Evolutionary conservation across 2,113 vertebrate species (phyloP).

Genomic region (Apodemus sylvaticus): DNA sequence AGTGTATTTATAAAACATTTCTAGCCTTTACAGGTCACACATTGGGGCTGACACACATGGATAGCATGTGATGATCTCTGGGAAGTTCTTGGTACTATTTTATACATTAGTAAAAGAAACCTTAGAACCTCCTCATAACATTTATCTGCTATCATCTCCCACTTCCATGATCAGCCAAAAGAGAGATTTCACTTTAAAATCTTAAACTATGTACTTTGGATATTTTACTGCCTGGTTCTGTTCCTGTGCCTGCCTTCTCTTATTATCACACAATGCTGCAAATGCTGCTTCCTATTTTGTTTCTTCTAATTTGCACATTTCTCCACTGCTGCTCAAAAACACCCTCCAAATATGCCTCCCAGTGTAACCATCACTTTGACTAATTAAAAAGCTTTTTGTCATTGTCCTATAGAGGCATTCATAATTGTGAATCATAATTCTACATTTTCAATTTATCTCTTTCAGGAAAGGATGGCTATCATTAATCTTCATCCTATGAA

Average conservation of each 20-base stretch:
- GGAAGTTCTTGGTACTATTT: background rate
- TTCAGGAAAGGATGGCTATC: background rate
- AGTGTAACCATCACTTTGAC: background rate
- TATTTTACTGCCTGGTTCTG: background rate
- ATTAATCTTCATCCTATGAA: background rate
- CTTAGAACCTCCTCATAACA: background rate
- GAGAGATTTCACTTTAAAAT: background rate
- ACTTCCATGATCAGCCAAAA: background rate
- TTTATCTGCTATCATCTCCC: background rate
- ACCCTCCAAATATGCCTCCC: background rate
- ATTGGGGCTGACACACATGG: background rate
- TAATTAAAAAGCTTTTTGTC: constrained; percentile 7
- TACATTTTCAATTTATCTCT: background rate
- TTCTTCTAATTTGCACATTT: background rate
- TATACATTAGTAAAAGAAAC: background rate
- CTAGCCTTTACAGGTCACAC: background rate
- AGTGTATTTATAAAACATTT: background rate
- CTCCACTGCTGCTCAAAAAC: background rate
- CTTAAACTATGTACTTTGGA: background rate
- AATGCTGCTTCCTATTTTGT: background rate
- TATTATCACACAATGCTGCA: background rate
- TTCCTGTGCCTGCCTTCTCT: background rate
- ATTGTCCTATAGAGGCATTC: constrained; percentile 2
- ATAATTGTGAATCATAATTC: constrained; percentile 8
- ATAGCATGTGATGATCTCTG: background rate